Conservation (phyloP, 2,113 vertebrate species). For the Onychostruthus taczanowskii region DNA sequence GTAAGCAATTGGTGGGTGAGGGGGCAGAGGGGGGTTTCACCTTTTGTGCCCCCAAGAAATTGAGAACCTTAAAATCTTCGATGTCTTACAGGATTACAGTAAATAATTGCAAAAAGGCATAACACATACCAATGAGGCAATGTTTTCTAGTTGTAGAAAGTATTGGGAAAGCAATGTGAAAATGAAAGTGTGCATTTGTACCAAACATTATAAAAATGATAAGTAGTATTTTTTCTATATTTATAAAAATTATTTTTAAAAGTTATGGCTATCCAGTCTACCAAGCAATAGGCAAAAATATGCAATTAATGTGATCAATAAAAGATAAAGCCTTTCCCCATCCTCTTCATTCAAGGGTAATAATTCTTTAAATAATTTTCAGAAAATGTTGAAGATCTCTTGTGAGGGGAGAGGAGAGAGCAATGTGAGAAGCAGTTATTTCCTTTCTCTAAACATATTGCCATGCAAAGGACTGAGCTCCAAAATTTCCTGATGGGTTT, state of each 20-base stretch:
- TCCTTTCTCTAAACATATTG: neutral
- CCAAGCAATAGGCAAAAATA: neutral
- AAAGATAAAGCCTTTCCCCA: neutral
- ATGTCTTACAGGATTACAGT: neutral
- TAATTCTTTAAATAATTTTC: neutral
- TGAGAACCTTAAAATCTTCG: neutral
- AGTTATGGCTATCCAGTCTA: neutral
- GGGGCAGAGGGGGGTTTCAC: rapidly evolving
- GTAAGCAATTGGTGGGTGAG: neutral
- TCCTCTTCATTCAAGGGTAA: neutral
- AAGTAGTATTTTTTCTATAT: neutral
- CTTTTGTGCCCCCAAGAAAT: neutral
- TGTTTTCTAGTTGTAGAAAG: neutral
- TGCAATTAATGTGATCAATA: neutral
- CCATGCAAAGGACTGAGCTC: neutral
- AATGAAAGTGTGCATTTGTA: neutral
- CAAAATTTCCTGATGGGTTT: neutral
- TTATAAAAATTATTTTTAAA: neutral
- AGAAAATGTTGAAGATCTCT: neutral
- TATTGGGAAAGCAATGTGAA: neutral
- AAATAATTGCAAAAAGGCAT: neutral
- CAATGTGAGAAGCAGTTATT: neutral
- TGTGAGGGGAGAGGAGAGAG: neutral
- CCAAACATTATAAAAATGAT: neutral
- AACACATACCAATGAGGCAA: neutral